phyloP scores from a whole-genome alignment of 64 coral and sea anemone genomes.

The Actinia tenebrosa region DNA sequence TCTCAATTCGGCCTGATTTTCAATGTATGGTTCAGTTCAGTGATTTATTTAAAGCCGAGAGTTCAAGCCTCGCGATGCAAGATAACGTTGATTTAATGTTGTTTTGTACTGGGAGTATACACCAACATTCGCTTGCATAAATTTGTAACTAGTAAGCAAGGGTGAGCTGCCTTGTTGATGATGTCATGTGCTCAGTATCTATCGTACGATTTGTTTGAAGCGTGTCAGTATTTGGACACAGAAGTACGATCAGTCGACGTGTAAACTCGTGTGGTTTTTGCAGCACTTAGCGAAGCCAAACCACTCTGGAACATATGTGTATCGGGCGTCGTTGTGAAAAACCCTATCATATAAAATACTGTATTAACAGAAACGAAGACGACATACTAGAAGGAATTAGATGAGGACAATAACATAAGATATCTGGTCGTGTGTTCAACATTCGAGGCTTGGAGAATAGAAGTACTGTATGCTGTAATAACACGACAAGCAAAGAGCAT shows the following conservation, averaged over 20 bases:
- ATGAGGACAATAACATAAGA: background rate
- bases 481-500: background rate
- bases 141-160: background rate
- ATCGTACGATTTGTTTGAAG: background rate
- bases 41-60: background rate
- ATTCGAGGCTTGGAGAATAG: background rate
- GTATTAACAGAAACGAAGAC: background rate
- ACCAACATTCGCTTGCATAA: slow-evolving; percentile 1
- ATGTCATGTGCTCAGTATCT: background rate
- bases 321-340: background rate
- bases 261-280: slow-evolving; percentile 2
- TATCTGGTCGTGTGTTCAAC: background rate
- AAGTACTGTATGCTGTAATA: background rate
- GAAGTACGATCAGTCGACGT: background rate
- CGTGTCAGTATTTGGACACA: background rate
- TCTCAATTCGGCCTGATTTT: background rate
- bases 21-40: background rate
- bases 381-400: background rate
- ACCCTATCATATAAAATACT: background rate
- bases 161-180: background rate
- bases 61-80: background rate
- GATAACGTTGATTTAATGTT: background rate
- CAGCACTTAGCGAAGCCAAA: slow-evolving; percentile 6
- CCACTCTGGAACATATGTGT: background rate
- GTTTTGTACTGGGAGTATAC: background rate